Percentiles rank a stretch among this genome's conserved stretches.
These are phyloP conservation scores for Parnassius apollo DNA, from an alignment of 2,888 invertebrate species.

Conservation along the genomic window DNA sequence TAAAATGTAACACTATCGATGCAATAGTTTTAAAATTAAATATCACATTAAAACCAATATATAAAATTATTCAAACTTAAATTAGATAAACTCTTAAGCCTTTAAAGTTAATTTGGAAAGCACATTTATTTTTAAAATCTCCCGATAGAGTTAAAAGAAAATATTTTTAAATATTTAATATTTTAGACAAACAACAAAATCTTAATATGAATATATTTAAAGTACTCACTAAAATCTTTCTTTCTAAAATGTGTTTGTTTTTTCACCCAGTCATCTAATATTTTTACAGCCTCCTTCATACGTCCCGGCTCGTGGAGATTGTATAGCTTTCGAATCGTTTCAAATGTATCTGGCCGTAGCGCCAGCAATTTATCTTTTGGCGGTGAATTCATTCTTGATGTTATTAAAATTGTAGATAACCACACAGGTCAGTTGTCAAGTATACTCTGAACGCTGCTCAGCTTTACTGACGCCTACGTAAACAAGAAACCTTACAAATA, in stretches of 20 bases:
- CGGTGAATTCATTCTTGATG: constrained; percentile 34
- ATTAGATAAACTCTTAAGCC: too few relatives aligned
- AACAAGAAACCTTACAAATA: not conserved
- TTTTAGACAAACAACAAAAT: not conserved
- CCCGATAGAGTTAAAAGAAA: too few relatives aligned
- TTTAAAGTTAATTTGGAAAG: too few relatives aligned
- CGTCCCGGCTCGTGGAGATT: constrained; percentile 40
- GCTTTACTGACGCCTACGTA: not conserved
- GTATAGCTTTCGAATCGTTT: constrained; percentile 37
- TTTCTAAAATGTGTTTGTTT: constrained; percentile 45
- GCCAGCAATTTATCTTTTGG: constrained; percentile 33
- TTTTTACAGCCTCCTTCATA: constrained; percentile 41
- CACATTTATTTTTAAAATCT: too few relatives aligned
- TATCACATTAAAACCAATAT: too few relatives aligned
- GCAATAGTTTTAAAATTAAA: too few relatives aligned
- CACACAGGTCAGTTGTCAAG: constrained; percentile 5
- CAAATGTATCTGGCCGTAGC: constrained; percentile 35
- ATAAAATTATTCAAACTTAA: too few relatives aligned
- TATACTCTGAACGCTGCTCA: not conserved
- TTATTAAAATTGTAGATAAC: not conserved
- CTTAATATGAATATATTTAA: not conserved
- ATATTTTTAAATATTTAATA: too few relatives aligned
- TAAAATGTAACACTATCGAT: too few relatives aligned
- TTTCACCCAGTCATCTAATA: constrained; percentile 48
- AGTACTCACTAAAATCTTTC: constrained; percentile 46